Evolutionary conservation across 1,140 invertebrate genomes (phyloP), one percentile per base, ranked within the genome.

Genomic region (Saccostrea cuccullata): DNA sequence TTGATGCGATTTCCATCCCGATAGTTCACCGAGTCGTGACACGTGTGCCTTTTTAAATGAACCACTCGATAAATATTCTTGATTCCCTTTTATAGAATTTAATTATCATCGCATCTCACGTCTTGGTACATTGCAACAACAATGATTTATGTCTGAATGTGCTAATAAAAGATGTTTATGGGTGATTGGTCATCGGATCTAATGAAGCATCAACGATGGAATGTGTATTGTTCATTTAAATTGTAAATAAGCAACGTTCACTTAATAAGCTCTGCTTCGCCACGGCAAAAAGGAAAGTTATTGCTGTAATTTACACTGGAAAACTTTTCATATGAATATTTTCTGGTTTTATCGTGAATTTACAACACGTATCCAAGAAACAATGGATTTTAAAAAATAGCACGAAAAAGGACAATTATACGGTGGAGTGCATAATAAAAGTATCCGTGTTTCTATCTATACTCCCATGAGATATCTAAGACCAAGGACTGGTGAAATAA

Each of bases 211-310:
- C 70, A 30, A 47, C 70, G 23, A 30, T 36, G 70, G 70, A 77
- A 77, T 77, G 70, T 77, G 70, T 40, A 77, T 77, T 77, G 70
- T 26, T 77, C 70, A 77, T 77, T 77, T 77, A 77, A 77, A 77
- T 77, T 77, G 70, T 77, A 77, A 77, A 77, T 77, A 77, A 77
- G 70, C 70, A 77, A 15, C 70, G 30, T 23, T 26, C 23, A 26
- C 70, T 15, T 15, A 77, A 30, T 30, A 15, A 15, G 26, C 8
- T 30, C 30, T 26, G 26, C 26, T 6, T 30, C 11, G 11, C 26
- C 12, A 15, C 30, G 30, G 26, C 58, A 64, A 64, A 17, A 64
- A 64, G n/a, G 8, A 17, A 64, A 20, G 58, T 64, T 64, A n/a
- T 64, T 64, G 58, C 15, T 64, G 58, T 20, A 64, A 64, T 47